Conservation (phyloP, 2,113 vertebrate genomes). For the Ornithorhynchus anatinus region DNA sequence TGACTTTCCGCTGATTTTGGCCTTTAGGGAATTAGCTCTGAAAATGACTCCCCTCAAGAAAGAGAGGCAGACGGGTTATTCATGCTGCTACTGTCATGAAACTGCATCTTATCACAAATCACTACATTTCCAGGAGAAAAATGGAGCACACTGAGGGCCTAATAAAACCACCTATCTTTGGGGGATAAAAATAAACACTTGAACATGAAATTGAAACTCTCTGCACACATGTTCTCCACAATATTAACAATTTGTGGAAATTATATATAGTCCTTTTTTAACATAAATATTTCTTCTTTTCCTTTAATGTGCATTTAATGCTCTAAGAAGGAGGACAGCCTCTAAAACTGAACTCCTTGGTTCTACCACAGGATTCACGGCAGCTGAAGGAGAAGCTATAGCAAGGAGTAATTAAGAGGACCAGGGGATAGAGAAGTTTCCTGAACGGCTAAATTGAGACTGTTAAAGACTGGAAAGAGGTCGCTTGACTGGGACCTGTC, state of each 20-base stretch:
- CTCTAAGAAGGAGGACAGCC: too few relatives aligned
- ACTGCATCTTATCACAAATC: conserved; percentile 27
- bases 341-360: too few relatives aligned
- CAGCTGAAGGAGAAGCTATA: too few relatives aligned
- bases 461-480: too few relatives aligned
- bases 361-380: too few relatives aligned
- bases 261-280: too few relatives aligned
- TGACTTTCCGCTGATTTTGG: conserved; percentile 24
- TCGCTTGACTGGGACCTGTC: too few relatives aligned
- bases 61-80: neutral
- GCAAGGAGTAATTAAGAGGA: too few relatives aligned
- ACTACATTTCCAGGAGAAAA: conserved; percentile 15
- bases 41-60: conserved; percentile 34
- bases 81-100: neutral
- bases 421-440: too few relatives aligned
- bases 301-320: too few relatives aligned
- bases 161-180: neutral
- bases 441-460: too few relatives aligned
- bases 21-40: neutral
- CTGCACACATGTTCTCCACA: neutral
- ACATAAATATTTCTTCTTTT: too few relatives aligned
- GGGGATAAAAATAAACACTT: neutral
- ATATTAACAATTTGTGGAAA: neutral
- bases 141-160: accelerated
- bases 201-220: neutral